Conservation (phyloP, 2,113 vertebrate species). For the Cyphotilapia sp. region DNA sequence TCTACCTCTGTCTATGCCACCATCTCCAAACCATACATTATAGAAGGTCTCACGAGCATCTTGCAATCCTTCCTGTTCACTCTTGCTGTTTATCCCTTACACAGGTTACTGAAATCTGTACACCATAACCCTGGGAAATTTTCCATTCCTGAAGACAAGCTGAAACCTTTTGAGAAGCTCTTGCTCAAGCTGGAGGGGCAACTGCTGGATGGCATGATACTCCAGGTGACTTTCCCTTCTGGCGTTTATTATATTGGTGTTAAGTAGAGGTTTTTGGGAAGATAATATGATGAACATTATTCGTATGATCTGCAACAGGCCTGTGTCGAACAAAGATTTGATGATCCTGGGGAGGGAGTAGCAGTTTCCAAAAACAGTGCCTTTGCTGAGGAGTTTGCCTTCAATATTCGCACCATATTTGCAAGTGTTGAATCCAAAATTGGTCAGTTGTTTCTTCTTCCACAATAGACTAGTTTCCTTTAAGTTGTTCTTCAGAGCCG, state of each 20-base stretch:
- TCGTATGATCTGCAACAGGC: slow-evolving; percentile 65
- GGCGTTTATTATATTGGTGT: background rate
- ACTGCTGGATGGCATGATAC: slow-evolving; percentile 90
- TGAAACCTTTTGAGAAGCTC: slow-evolving; percentile 97
- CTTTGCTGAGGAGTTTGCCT: slow-evolving; percentile 94
- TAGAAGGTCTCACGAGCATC: background rate
- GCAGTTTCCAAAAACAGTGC: slow-evolving; percentile 88
- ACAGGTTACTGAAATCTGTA: slow-evolving; percentile 93
- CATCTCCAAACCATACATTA: background rate
- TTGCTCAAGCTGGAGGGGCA: slow-evolving; percentile 91
- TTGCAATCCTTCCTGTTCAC: background rate
- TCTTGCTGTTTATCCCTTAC: background rate
- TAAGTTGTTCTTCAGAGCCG: background rate
- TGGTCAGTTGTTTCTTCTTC: slow-evolving; percentile 64
- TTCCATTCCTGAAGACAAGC: slow-evolving; percentile 90
- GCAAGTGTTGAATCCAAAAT: slow-evolving; percentile 88
- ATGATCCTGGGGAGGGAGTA: slow-evolving; percentile 83
- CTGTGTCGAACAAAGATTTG: slow-evolving; percentile 95
- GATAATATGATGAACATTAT: background rate
- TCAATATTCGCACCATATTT: slow-evolving; percentile 88
- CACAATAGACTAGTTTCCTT: background rate
- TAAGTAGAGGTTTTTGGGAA: background rate
- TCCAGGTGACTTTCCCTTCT: slow-evolving; percentile 77
- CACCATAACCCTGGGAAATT: slow-evolving; percentile 97
- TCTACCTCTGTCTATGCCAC: background rate